Base-by-base conservation (phyloP, 2,113 vertebrate species). In the Toxostoma redivivum region DNA sequence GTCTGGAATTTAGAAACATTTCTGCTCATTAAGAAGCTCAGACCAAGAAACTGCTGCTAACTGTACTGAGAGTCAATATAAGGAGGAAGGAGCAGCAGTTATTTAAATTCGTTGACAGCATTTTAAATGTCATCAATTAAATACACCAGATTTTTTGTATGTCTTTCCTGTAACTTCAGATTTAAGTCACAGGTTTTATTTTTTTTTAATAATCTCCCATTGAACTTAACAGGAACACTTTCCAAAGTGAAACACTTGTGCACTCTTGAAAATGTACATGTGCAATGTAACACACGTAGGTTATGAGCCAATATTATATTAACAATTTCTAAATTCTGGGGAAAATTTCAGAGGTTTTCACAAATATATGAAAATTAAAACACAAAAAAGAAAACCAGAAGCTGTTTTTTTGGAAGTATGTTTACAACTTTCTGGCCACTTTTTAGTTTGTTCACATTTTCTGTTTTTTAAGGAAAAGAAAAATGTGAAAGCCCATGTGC, bases 1-100 rank as follows among this genome's bases (percentile, higher is more conserved):
- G 47, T 64, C 31, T 81, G 92, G 93, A 93, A 80, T 72, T 67
- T 58, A n/a, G 57, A 80, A 93, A 81, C 19, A 88, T 71, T 69
- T 92, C 83, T 78, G 56, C 23, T 88, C 56, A 69, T 78, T 87
- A 93, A 47, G 79, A 93, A 87, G 66, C 33, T 91, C 53, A 69
- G 31, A 79, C 3, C 65, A 93, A 83, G n/a, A 81, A 61, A 93
- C 18, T 72, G 28, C 37, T 78, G 37, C 50, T 74, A 50, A 80
- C 6, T 44, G 50, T 92, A 38, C 28, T 71, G 48, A 16, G 23
- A 76, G 30, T 35, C 42, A 76, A 33, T 15, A 17, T 9, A 66
- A 70, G 42, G 48, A 57, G 2, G n/a, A 66, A 79, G 7, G 7
- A 64, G 23, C 6, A 70, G 33, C 28, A 81, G 51, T 45, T 50